phyloP scores from a whole-genome alignment of 2,113 vertebrate genomes.

The Galeopterus variegatus region DNA sequence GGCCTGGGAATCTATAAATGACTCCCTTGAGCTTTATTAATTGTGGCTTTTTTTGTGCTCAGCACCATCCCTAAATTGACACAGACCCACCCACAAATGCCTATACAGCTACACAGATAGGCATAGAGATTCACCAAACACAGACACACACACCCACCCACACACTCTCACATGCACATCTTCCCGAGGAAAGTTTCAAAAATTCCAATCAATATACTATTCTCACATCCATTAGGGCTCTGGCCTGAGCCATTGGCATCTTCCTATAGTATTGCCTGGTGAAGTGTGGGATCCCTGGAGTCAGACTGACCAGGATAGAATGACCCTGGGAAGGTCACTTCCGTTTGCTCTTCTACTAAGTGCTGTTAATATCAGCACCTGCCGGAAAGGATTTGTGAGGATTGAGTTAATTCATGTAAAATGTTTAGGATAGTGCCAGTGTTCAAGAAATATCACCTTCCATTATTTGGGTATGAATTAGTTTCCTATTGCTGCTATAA shows the following conservation, averaged over 20 bases:
- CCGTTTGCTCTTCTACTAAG: background rate
- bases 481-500: background rate
- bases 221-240: background rate
- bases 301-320: background rate
- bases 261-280: background rate
- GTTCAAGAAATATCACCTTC: background rate
- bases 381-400: background rate
- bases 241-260: background rate
- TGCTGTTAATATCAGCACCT: background rate
- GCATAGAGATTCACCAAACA: too few relatives aligned
- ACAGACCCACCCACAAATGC: background rate
- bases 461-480: fast-evolving
- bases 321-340: background rate
- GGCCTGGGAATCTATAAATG: background rate
- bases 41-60: background rate
- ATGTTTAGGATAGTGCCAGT: background rate
- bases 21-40: background rate
- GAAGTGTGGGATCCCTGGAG: background rate
- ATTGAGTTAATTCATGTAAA: background rate
- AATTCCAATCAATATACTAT: background rate
- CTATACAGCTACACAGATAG: background rate
- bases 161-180: background rate
- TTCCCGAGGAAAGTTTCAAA: background rate
- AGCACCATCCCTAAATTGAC: background rate
- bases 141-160: background rate